Evolutionary conservation across 2,888 invertebrate species (phyloP), one percentile per base, ranked within the genome.

Genomic region (Yponomeuta cagnagella): DNA sequence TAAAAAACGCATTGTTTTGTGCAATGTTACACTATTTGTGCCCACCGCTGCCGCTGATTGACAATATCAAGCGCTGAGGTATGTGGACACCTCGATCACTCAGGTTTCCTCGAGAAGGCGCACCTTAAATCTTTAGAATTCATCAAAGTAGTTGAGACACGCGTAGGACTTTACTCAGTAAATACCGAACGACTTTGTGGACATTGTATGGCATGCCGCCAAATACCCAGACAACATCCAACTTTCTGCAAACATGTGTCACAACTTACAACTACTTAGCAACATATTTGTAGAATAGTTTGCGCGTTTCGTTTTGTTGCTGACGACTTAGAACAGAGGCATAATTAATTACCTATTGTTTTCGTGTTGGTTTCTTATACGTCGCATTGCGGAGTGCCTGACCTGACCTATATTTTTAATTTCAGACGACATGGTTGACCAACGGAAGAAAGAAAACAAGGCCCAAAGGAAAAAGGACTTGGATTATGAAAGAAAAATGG

Each of bases 401-500:
- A 43, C 43, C 43, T 43, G 43, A 43, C 43, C 43, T 43, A 43
- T 43, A 12, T 33, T 63, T 70, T 73, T 73, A 0, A 68, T 91
- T 90, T 72, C 82, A 95, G 94, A 95, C 84, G 91, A 93, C 72
- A 86, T 94, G 85, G 94, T 94, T 9, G 85, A 89, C 63, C 93
- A 93, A 77, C 93, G 93, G 80, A 90, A 91, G 74, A 87, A 87
- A 78, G 88, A 89, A 52, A 77, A 90, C 70, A 89, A 88, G 74
- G 88, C 90, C 71, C 93, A 93, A 80, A 85, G 84, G 70, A 86
- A 83, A 75, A 83, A 85, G 69, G 88, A 89, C 72, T 80, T 90
- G 77, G 90, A 92, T 74, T 86, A 89, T 75, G 93, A 94, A 76
- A 86, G 90, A 72, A 90, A 93, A 87, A 89, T 94, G 92, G 94